These are phyloP conservation scores for Alexandromys fortis DNA, from an alignment of 2,113 vertebrate genomes.

Conservation along the genomic window DNA sequence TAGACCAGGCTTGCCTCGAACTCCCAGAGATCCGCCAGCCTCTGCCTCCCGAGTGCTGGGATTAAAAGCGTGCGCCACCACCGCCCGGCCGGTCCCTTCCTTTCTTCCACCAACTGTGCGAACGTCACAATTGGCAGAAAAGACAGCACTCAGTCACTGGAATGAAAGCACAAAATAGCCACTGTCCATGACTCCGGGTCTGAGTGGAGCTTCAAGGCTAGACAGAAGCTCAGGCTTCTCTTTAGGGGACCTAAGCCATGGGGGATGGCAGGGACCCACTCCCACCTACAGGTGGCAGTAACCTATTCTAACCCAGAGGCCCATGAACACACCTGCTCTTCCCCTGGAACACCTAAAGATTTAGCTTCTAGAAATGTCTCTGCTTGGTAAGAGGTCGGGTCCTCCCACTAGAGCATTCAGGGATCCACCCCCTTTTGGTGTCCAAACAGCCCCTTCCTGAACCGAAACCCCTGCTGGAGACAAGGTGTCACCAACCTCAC, in stretches of 20 bases:
- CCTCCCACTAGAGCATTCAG: no score
- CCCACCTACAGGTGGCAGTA: background rate
- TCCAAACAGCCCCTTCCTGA: no score
- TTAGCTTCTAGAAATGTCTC: background rate
- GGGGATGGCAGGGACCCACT: background rate
- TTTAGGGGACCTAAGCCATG: background rate
- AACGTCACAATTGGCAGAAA: no score
- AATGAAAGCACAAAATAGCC: no score
- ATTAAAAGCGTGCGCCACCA: no score
- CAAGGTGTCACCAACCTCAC: background rate
- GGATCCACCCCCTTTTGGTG: no score
- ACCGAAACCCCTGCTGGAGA: background rate
- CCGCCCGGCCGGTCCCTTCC: no score
- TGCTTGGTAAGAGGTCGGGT: background rate
- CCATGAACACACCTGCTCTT: background rate
- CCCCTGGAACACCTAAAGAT: background rate
- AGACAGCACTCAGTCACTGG: background rate
- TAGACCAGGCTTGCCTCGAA: no score
- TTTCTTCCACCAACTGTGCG: background rate
- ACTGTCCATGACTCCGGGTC: background rate
- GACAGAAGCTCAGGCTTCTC: background rate
- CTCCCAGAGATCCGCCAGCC: no score
- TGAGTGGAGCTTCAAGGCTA: background rate
- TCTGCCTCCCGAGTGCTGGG: no score
- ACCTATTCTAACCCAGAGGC: background rate